Evolutionary conservation across 2,797 vertebrate species (phyloP).

Genomic region (Cyprinodon diabolis): DNA sequence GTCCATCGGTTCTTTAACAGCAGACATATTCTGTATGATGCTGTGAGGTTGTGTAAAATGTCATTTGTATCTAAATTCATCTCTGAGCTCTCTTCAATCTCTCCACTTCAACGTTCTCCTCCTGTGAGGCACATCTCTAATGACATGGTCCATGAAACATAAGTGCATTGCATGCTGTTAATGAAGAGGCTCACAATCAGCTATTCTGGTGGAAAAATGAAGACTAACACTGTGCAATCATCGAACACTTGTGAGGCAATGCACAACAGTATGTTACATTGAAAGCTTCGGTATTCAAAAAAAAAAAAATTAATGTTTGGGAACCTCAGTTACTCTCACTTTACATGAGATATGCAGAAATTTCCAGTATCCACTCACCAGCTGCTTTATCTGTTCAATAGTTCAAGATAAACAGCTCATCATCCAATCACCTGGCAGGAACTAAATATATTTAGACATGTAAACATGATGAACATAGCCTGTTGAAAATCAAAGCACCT

Average conservation of each 20-base stretch:
- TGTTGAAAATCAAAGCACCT: neutral
- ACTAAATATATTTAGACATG: neutral
- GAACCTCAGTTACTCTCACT: slow-evolving; percentile 6
- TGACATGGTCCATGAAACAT: slow-evolving; percentile 69
- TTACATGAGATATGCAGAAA: neutral
- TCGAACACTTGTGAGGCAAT: slow-evolving; percentile 57
- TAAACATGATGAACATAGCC: neutral
- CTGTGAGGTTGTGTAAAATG: slow-evolving; percentile 10
- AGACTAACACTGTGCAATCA: slow-evolving; percentile 58
- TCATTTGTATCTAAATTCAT: slow-evolving; percentile 7
- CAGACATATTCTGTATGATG: neutral
- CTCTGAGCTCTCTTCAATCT: slow-evolving; percentile 23
- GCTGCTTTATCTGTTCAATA: neutral
- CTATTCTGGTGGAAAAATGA: slow-evolving; percentile 39
- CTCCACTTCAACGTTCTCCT: slow-evolving; percentile 27
- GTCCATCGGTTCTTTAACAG: neutral
- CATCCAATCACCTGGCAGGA: neutral
- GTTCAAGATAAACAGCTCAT: neutral
- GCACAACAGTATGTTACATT: slow-evolving; percentile 19
- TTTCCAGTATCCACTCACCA: neutral
- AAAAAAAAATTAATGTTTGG: neutral
- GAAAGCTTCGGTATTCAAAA: slow-evolving; percentile 7
- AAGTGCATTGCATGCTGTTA: slow-evolving; percentile 67
- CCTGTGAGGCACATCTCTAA: slow-evolving; percentile 60
- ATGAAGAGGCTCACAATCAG: slow-evolving; percentile 68